These are phyloP conservation scores for Leiothrix lutea DNA, from an alignment of 2,113 vertebrate species.

Conservation along the genomic window DNA sequence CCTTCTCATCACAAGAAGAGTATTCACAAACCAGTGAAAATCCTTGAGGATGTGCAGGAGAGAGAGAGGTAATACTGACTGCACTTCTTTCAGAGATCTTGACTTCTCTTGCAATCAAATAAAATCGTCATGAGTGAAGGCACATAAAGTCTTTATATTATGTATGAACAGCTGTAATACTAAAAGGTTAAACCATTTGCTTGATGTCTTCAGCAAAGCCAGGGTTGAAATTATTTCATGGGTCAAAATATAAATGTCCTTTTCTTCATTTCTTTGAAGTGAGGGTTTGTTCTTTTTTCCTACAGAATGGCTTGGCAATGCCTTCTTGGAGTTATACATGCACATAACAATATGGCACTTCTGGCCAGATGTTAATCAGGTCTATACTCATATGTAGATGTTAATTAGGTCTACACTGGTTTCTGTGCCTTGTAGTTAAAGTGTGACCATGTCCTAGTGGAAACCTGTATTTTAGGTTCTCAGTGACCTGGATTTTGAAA, in stretches of 20 bases:
- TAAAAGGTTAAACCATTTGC: background rate
- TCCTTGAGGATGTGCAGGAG: background rate
- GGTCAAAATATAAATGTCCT: background rate
- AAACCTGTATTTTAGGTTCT: background rate
- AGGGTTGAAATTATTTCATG: background rate
- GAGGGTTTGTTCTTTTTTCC: background rate
- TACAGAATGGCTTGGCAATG: background rate
- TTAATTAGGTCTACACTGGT: background rate
- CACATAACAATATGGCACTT: background rate
- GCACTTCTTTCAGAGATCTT: background rate
- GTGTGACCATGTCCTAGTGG: background rate
- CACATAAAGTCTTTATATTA: background rate
- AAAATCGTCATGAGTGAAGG: background rate
- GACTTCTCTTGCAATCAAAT: background rate
- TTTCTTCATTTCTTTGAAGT: background rate
- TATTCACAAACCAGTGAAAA: background rate
- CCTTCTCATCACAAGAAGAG: background rate
- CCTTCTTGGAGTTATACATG: background rate
- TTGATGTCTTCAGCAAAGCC: background rate
- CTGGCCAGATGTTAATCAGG: background rate
- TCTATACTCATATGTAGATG: background rate
- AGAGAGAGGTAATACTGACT: background rate
- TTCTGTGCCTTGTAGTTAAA: background rate
- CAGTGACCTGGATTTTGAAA: background rate
- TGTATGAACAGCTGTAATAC: background rate